A percentile compares a stretch with the other conserved stretches of the same genome.
Evolutionary conservation across 2,888 invertebrate genomes (phyloP).

Genomic region (Scaptomyza reducta): DNA sequence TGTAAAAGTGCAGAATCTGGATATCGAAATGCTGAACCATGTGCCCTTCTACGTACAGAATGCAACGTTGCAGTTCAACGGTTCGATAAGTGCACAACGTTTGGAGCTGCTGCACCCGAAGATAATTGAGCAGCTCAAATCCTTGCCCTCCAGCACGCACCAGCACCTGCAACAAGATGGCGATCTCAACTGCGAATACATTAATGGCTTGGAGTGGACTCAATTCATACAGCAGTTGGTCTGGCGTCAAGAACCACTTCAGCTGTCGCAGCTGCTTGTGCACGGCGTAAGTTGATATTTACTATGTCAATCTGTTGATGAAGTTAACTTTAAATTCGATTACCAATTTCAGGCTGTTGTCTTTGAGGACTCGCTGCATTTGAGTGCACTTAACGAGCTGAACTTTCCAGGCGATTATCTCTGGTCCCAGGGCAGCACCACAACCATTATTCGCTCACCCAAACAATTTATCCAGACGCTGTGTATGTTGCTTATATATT

Average conservation of each 20-base stretch:
- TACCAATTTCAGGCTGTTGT: slow-evolving; percentile 81
- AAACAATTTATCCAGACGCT: slow-evolving; percentile 85
- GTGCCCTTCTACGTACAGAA: slow-evolving; percentile 73
- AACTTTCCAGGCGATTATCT: slow-evolving; percentile 86
- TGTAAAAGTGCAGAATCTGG: slow-evolving; percentile 74
- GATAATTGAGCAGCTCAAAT: slow-evolving; percentile 18
- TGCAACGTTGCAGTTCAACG: slow-evolving; percentile 69
- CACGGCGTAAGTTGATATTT: slow-evolving; percentile 84
- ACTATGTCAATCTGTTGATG: too few species aligned
- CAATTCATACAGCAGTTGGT: slow-evolving; percentile 84
- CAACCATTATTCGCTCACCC: slow-evolving; percentile 83
- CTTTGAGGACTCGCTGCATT: slow-evolving; percentile 77
- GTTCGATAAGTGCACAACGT: slow-evolving; percentile 67
- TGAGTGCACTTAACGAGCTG: slow-evolving; percentile 84
- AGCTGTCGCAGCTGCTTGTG: slow-evolving; percentile 83
- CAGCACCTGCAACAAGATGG: slow-evolving; percentile 58
- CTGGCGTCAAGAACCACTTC: slow-evolving; percentile 83
- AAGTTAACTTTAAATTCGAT: background rate
- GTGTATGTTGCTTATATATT: slow-evolving; percentile 49
- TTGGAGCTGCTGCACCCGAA: slow-evolving; percentile 56
- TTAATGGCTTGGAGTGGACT: slow-evolving; percentile 85
- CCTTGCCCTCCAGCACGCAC: slow-evolving; percentile 42
- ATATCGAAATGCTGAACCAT: slow-evolving; percentile 79
- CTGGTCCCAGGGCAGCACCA: slow-evolving; percentile 76
- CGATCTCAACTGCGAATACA: slow-evolving; percentile 76